Evolutionary conservation across 2,113 vertebrate species (phyloP).

Genomic region (Peromyscus californicus): DNA sequence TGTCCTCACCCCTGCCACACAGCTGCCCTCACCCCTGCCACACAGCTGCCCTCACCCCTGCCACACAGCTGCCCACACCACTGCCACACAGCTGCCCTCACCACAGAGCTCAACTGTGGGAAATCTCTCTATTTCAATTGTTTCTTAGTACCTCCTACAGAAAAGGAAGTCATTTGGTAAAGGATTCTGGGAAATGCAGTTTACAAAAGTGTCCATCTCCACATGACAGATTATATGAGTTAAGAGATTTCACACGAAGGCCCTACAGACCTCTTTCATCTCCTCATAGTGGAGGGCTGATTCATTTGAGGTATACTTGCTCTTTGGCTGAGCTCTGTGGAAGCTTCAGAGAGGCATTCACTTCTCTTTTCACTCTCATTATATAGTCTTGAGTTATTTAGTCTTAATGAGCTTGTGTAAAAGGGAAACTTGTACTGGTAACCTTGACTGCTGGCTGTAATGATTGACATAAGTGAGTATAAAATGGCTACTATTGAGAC

Average conservation of each 20-base stretch:
- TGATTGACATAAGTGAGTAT: background rate
- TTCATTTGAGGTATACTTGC: background rate
- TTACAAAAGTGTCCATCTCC: background rate
- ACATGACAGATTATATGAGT: background rate
- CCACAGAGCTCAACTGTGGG: background rate
- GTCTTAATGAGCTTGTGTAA: background rate
- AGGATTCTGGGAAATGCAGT: background rate
- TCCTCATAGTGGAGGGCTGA: too few species aligned
- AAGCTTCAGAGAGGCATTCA: background rate
- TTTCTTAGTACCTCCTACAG: background rate
- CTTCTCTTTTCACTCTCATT: background rate
- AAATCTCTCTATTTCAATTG: background rate
- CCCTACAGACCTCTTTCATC: background rate
- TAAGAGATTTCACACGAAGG: background rate
- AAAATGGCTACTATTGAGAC: background rate
- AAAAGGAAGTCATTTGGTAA: background rate
- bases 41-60: too few species aligned
- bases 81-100: too few species aligned
- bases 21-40: background rate
- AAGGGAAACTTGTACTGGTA: background rate
- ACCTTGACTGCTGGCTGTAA: background rate
- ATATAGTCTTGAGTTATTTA: background rate
- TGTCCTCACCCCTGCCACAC: too few species aligned
- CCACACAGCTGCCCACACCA: too few species aligned
- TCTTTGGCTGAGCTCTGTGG: background rate